These are phyloP conservation scores for Lathronympha strigana DNA, from an alignment of 2,888 invertebrate species.

Conservation along the genomic window DNA sequence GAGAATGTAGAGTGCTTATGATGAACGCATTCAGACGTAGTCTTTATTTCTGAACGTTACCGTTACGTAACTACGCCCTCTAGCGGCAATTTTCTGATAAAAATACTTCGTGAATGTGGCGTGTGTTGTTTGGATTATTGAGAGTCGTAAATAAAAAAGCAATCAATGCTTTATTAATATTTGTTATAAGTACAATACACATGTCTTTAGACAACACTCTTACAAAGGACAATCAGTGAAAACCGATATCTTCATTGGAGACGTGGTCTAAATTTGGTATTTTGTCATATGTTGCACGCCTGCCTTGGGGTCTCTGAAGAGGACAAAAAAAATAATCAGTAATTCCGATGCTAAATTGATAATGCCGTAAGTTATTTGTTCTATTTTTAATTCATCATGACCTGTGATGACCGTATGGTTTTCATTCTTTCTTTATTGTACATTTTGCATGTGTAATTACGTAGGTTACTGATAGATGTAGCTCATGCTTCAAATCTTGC, in stretches of 20 bases:
- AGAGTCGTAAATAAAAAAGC: constrained; percentile 83
- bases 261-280: constrained; percentile 70
- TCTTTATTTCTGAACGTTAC: constrained; percentile 31
- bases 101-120: constrained; percentile 83
- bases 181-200: constrained; percentile 62
- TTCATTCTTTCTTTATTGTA: constrained; percentile 25
- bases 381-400: constrained; percentile 49
- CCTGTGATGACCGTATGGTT: constrained; percentile 14
- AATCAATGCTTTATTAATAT: constrained; percentile 64
- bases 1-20: not conserved
- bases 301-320: constrained; percentile 78
- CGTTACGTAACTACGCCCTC: constrained; percentile 59
- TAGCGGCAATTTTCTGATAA: constrained; percentile 68
- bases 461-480: constrained; percentile 37
- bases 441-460: constrained; percentile 21
- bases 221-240: constrained; percentile 54
- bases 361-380: constrained; percentile 77
- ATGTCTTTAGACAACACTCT: constrained; percentile 61
- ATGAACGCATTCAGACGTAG: constrained; percentile 18
- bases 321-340: constrained; percentile 80
- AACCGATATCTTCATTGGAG: constrained; percentile 53
- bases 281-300: constrained; percentile 83
- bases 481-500: constrained; percentile 33
- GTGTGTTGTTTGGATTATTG: constrained; percentile 83
- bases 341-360: constrained; percentile 78